phyloP scores from a whole-genome alignment of 2,113 vertebrate species.

The Gymnarchus niloticus region DNA sequence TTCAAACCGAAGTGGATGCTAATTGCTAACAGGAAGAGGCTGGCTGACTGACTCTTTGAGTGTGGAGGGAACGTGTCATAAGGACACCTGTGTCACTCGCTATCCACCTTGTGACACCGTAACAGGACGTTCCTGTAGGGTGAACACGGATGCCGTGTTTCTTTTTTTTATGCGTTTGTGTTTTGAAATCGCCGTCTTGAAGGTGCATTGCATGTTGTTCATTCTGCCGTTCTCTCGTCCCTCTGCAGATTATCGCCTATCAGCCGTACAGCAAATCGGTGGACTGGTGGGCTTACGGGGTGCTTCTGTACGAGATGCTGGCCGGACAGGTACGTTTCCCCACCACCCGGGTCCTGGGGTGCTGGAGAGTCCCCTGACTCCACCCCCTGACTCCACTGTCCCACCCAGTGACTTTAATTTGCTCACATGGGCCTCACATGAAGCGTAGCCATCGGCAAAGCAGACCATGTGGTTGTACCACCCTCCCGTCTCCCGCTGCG shows the following conservation, averaged over 20 bases:
- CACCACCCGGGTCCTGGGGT: not conserved
- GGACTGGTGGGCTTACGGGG: conserved; percentile 97
- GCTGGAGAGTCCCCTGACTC: not conserved
- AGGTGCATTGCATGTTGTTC: not conserved
- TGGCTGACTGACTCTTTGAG: conserved; percentile 9
- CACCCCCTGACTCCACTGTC: not conserved
- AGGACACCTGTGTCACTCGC: not conserved
- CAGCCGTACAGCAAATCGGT: conserved; percentile 90
- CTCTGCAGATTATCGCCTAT: conserved; percentile 87
- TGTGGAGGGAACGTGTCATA: conserved; percentile 5
- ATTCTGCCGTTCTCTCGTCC: not conserved
- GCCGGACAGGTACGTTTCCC: conserved; percentile 82
- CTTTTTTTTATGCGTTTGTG: not conserved
- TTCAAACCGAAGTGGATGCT: not conserved
- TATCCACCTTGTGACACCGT: not conserved
- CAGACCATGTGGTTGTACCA: not conserved
- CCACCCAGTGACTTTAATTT: no score
- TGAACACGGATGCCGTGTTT: not conserved
- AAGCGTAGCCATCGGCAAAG: not conserved
- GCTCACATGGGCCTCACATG: not conserved
- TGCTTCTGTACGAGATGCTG: conserved; percentile 93
- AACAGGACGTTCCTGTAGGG: not conserved
- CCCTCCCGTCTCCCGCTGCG: not conserved
- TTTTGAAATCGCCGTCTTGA: not conserved
- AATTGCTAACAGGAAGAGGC: conserved; percentile 14